Conservation (phyloP, 2,888 invertebrate species). For the Deladenus siricidicola region DNA sequence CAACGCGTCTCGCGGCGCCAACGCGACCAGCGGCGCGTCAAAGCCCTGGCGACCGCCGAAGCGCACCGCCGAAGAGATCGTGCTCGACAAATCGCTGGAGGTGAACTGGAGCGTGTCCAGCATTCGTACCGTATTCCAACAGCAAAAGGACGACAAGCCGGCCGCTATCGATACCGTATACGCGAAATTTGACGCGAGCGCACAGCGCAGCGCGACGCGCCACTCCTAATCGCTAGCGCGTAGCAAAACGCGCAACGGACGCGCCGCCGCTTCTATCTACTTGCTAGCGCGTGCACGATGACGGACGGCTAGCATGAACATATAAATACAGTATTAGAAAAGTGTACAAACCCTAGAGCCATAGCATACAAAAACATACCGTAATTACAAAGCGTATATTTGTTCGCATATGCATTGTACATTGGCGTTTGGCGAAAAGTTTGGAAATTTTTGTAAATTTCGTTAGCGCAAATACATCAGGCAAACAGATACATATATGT, state of each 20-base stretch:
- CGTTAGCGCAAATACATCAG: not conserved
- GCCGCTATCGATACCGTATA: constrained; percentile 46
- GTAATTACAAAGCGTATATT: not conserved
- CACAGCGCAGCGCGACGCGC: not conserved
- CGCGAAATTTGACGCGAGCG: constrained; percentile 17
- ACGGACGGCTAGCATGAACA: too few species aligned
- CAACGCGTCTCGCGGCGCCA: not conserved
- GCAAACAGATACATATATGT: too few species aligned
- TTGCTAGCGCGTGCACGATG: too few species aligned
- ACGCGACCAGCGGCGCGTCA: constrained; percentile 2
- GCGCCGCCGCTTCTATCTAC: too few species aligned
- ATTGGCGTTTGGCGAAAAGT: not conserved
- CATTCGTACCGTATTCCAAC: constrained; percentile 44
- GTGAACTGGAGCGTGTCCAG: constrained; percentile 50
- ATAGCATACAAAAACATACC: not conserved
- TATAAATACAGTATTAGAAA: too few species aligned
- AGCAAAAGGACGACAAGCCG: constrained; percentile 28
- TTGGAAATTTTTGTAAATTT: not conserved
- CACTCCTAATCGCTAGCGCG: too few species aligned
- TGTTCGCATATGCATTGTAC: not conserved
- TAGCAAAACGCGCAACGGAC: too few species aligned
- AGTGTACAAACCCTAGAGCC: too few species aligned
- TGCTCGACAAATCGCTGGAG: constrained; percentile 40
- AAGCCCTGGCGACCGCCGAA: constrained; percentile 16
- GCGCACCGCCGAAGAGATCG: constrained; percentile 27